A percentile compares a stretch with the other conserved stretches of the same genome.
phyloP scores from a whole-genome alignment of 2,797 vertebrate species.

The Avahi laniger region DNA sequence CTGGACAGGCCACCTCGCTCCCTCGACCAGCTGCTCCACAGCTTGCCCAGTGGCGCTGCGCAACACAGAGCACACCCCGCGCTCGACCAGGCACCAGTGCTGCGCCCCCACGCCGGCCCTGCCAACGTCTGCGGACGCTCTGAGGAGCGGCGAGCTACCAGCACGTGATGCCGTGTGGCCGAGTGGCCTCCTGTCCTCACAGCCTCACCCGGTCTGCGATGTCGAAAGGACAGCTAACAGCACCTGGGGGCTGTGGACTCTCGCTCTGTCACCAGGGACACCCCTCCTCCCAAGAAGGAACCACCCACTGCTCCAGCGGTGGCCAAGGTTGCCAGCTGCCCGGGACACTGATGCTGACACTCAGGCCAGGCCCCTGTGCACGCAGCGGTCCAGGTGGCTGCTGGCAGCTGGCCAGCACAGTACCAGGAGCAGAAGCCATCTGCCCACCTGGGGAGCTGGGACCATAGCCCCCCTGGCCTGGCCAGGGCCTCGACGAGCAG shows the following conservation, averaged over 20 bases:
- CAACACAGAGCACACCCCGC: accelerated
- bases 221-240: too few relatives aligned
- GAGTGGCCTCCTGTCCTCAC: background rate
- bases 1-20: background rate
- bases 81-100: accelerated
- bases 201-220: background rate
- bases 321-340: too few relatives aligned
- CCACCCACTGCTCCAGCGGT: accelerated
- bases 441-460: background rate
- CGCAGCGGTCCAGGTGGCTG: accelerated
- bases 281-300: accelerated
- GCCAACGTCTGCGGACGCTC: background rate
- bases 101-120: accelerated
- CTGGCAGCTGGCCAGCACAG: background rate
- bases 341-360: accelerated
- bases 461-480: background rate
- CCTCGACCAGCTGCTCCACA: background rate
- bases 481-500: accelerated
- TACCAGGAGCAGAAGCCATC: background rate
- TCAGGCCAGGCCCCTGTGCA: background rate
- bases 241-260: accelerated
- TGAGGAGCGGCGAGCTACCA: background rate
- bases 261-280: accelerated
- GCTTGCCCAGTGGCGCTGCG: accelerated
- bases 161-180: accelerated